Conservation (phyloP, 2,113 vertebrate genomes). For the Circaetus cinerascens region DNA sequence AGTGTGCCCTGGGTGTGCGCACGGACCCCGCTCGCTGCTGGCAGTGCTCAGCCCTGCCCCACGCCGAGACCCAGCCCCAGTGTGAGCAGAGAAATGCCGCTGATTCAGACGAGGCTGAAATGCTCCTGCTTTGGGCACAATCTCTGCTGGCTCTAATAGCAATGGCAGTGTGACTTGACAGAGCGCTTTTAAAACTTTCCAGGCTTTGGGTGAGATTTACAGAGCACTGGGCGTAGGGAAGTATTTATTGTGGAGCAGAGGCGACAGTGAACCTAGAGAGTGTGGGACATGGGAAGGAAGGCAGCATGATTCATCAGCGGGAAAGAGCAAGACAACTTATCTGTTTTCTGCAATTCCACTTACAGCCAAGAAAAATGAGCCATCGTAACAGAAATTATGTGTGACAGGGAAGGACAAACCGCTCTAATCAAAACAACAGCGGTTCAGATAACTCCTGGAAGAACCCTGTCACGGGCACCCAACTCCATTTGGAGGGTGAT, state of each 20-base stretch:
- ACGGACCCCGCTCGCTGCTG: accelerated
- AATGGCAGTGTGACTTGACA: neutral
- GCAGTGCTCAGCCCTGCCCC: neutral
- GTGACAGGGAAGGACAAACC: conserved; percentile 71
- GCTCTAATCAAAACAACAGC: conserved; percentile 35
- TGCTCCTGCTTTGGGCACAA: neutral
- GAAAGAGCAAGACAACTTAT: conserved; percentile 20
- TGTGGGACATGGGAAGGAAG: neutral
- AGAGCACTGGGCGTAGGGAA: accelerated
- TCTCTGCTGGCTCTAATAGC: neutral
- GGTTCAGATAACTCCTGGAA: conserved; percentile 11
- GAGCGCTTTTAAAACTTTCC: neutral
- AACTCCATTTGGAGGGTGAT: neutral
- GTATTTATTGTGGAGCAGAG: neutral
- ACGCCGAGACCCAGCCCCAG: neutral
- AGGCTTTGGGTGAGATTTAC: neutral
- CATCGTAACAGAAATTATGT: conserved; percentile 46
- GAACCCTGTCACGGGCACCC: neutral
- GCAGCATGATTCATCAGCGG: conserved; percentile 29
- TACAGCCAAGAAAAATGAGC: conserved; percentile 66
- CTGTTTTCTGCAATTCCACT: conserved; percentile 52
- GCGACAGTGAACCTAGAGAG: neutral
- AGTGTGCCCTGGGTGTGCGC: accelerated
- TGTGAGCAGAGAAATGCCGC: neutral
- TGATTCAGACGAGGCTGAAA: neutral